Percentiles rank a stretch among this genome's conserved stretches.
phyloP scores from a whole-genome alignment of 2,888 invertebrate genomes.

The Electrophaes corylata region DNA sequence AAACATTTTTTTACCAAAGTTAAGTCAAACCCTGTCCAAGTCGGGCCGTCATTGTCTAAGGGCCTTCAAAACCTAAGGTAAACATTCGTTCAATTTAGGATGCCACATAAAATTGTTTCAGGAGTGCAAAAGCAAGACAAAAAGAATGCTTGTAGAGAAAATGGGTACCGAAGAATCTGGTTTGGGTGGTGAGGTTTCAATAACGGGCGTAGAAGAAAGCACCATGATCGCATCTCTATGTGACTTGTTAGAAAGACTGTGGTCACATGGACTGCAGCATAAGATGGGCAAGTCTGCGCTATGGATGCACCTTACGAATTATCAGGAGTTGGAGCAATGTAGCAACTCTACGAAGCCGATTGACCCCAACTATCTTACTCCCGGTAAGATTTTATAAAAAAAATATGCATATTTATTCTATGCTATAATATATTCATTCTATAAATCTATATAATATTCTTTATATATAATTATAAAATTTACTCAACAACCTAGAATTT shows the following conservation, averaged over 20 bases:
- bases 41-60: no score
- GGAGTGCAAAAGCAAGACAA: constrained; percentile 97
- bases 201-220: constrained; percentile 95
- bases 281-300: constrained; percentile 98
- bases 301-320: constrained; percentile 97
- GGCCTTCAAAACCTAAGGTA: no score
- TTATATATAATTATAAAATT: no score
- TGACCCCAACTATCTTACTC: constrained; percentile 81
- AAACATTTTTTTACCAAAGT: no score
- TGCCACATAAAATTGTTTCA: constrained; percentile 65
- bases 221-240: constrained; percentile 99
- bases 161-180: constrained; percentile 99
- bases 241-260: constrained; percentile 97
- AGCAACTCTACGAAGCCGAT: constrained; percentile 80
- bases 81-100: no score
- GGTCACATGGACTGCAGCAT: constrained; percentile 98
- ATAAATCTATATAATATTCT: no score
- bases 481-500: no score
- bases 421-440: no score
- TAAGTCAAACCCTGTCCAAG: no score
- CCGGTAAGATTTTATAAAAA: constrained; percentile 62
- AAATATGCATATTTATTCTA: no score
- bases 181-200: constrained; percentile 90
- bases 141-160: constrained; percentile 99
- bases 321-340: constrained; percentile 92